phyloP scores from a whole-genome alignment of 2,797 vertebrate species.

The Gallinago solitaria region DNA sequence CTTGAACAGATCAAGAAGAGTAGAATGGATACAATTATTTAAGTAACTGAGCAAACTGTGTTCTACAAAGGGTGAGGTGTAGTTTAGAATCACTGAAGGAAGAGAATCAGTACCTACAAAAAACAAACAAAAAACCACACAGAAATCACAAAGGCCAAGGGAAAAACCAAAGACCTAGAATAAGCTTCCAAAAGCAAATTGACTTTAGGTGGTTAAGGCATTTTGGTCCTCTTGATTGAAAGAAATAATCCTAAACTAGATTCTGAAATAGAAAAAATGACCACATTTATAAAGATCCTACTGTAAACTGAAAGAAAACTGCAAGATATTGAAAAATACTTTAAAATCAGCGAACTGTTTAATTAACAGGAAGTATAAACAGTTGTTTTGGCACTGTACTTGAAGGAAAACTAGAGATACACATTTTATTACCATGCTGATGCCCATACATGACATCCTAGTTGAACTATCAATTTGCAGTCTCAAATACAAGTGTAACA shows the following conservation, averaged over 20 bases:
- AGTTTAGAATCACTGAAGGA: not conserved
- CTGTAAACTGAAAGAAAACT: not conserved
- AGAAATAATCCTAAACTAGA: not conserved
- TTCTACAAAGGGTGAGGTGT: not conserved
- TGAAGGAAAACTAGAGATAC: not conserved
- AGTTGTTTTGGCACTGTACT: conserved; percentile 36
- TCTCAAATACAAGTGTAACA: not conserved
- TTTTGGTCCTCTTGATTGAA: conserved; percentile 27
- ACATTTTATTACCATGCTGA: not conserved
- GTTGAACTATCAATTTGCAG: not conserved
- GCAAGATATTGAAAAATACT: not conserved
- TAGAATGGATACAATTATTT: not conserved
- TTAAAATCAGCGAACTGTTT: not conserved
- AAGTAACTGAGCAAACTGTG: not conserved
- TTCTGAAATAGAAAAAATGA: not conserved
- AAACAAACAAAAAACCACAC: not conserved
- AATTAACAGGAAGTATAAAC: conserved; percentile 1
- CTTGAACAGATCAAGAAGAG: not conserved
- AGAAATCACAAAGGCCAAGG: not conserved
- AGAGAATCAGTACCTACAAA: not conserved
- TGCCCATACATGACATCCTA: not conserved
- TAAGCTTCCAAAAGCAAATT: not conserved
- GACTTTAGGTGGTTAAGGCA: not conserved
- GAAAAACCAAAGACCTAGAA: not conserved
- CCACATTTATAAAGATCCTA: not conserved